Conservation (phyloP, 1,140 invertebrate species). For the Pantala flavescens region DNA sequence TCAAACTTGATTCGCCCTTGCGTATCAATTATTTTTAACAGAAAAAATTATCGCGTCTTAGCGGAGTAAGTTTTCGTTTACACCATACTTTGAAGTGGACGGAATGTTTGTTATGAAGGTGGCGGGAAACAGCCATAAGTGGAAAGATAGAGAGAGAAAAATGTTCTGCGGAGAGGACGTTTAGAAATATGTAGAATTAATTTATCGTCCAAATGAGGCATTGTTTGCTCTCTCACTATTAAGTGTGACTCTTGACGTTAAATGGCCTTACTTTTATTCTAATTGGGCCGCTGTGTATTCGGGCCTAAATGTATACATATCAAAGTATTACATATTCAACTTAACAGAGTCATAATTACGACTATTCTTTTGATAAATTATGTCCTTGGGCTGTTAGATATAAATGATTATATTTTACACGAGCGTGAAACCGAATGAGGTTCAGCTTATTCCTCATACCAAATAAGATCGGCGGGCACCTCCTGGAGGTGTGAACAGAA, state of each 20-base stretch:
- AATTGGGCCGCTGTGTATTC: neutral
- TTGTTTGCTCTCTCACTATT: neutral
- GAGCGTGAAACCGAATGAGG: neutral
- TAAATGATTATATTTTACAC: neutral
- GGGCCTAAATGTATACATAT: conserved; percentile 6
- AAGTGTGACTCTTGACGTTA: neutral
- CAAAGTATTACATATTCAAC: neutral
- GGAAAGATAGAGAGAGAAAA: neutral
- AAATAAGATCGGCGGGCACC: neutral
- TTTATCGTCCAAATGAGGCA: conserved; percentile 1
- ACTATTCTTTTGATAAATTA: conserved; percentile 11
- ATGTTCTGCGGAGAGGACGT: neutral
- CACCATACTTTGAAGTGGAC: too few species aligned
- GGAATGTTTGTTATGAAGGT: too few species aligned
- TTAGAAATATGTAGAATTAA: neutral
- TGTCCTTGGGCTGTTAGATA: conserved; percentile 1
- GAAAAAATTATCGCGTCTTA: too few species aligned
- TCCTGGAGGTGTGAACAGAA: neutral
- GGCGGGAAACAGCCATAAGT: too few species aligned
- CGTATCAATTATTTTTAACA: too few species aligned
- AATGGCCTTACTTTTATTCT: conserved; percentile 8
- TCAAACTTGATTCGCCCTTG: too few species aligned
- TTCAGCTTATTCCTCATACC: neutral
- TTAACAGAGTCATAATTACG: neutral
- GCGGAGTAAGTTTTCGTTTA: too few species aligned